These are phyloP conservation scores for Huso huso DNA, from an alignment of 2,797 vertebrate species.

Conservation along the genomic window DNA sequence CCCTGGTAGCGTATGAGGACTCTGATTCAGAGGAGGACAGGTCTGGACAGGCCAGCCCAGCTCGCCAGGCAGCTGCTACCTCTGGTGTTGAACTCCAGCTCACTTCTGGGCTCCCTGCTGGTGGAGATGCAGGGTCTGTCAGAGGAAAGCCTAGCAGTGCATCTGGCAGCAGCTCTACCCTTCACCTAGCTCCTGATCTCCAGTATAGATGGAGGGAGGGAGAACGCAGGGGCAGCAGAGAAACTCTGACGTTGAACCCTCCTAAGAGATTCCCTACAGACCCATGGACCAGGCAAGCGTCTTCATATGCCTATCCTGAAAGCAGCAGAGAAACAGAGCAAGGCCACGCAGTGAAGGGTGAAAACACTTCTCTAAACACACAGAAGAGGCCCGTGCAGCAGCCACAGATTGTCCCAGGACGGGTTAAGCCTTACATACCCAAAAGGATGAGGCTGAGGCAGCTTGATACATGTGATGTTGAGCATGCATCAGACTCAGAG, in stretches of 20 bases:
- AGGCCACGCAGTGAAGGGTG: no score
- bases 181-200: constrained; percentile 2
- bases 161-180: not conserved
- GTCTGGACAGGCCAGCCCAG: not conserved
- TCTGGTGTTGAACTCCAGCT: constrained; percentile 7
- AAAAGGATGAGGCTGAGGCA: constrained; percentile 65
- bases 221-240: constrained; percentile 2
- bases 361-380: constrained; percentile 9
- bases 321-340: not conserved
- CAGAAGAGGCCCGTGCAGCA: constrained; percentile 47
- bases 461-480: constrained; percentile 11
- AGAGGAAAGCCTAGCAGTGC: constrained; percentile 15
- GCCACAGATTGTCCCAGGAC: constrained; percentile 25
- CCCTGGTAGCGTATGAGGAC: constrained; percentile 85
- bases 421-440: constrained; percentile 75
- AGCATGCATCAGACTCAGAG: constrained; percentile 14
- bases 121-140: constrained; percentile 1
- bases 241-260: constrained; percentile 4
- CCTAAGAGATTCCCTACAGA: constrained; percentile 9
- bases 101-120: not conserved
- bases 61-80: not conserved
- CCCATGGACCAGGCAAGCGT: not conserved
- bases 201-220: constrained; percentile 9
- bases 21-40: constrained; percentile 76
- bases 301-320: constrained; percentile 3